Conservation (phyloP, 2,113 vertebrate species). For the Anoura caudifer region DNA sequence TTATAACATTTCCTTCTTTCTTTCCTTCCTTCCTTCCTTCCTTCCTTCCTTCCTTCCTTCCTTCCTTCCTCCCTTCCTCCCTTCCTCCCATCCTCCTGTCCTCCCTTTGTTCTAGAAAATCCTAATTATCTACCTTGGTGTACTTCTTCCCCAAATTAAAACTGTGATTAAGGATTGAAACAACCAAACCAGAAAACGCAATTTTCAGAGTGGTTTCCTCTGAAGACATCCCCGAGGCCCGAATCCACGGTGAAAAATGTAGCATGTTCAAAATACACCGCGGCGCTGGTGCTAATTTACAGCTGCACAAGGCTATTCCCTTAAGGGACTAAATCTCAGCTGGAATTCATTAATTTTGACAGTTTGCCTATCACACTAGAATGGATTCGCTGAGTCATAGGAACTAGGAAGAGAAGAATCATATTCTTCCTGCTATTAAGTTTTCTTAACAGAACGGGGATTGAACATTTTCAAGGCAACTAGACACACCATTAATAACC, state of each 20-base stretch:
- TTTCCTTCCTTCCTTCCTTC: neutral
- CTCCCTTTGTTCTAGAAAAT: neutral
- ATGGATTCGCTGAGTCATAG: conserved; percentile 61
- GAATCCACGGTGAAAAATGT: neutral
- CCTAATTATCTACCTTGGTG: neutral
- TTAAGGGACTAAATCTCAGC: neutral
- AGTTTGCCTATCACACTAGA: conserved; percentile 47
- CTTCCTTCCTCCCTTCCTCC: too few species aligned
- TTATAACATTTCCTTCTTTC: neutral
- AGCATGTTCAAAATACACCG: neutral
- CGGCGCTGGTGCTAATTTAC: neutral
- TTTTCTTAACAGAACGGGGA: neutral
- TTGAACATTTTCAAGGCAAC: neutral
- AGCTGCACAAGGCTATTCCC: neutral
- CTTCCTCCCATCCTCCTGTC: too few species aligned
- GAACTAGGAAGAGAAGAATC: neutral
- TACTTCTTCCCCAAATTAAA: neutral
- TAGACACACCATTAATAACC: neutral
- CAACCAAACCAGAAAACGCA: neutral
- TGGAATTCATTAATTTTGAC: conserved; percentile 63
- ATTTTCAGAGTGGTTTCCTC: neutral
- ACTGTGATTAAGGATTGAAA: neutral
- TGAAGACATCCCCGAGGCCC: neutral
- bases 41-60: neutral
- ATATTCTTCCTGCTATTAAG: neutral